Evolutionary conservation across 1,140 invertebrate species (phyloP), one percentile per base, ranked within the genome.

Genomic region (Hyphantria cunea): DNA sequence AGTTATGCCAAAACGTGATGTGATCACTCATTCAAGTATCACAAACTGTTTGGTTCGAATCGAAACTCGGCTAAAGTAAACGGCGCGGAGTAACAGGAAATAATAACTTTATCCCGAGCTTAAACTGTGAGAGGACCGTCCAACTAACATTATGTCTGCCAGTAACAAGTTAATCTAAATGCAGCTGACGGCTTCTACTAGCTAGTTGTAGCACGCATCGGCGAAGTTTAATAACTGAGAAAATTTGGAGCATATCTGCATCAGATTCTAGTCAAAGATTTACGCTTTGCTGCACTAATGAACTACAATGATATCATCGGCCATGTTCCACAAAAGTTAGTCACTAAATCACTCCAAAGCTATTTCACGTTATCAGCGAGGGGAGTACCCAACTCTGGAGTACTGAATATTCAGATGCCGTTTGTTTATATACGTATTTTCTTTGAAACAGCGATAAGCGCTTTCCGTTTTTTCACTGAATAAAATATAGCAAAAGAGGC

Each of bases 111-210:
- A 84, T 88, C 78, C 74, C 72, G 50, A 78, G 80, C 77, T 86
- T 80, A 78, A 83, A 80, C 77, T 74, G 68, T 55, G 65, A 77
- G 79, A 86, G 76, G 78, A 86, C 77, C 72, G 85, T 80, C 84
- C 78, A 77, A 84, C 85, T 84, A 86, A 87, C 87, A 89, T 86
- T 88, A 86, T 86, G 87, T 77, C 84, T 89, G 87, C 81, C 74
- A 85, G 83, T 89, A 86, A 87, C 85, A 89, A 90, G 82, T 90
- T 89, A 85, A 90, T 90, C 82, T 87, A 85, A 89, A 90, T 89
- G 82, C 83, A 85, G 71, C 83, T 77, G 78, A 71, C 80, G 84
- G 78, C 82, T 77, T 78, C 77, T 55, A 72, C 76, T 60, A 80
- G 74, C 68, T 80, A 76, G 79, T 76, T 76, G 68, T 71, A 64